Base-by-base conservation (phyloP, 1,140 invertebrate genomes). In the Drosophila mauritiana region DNA sequence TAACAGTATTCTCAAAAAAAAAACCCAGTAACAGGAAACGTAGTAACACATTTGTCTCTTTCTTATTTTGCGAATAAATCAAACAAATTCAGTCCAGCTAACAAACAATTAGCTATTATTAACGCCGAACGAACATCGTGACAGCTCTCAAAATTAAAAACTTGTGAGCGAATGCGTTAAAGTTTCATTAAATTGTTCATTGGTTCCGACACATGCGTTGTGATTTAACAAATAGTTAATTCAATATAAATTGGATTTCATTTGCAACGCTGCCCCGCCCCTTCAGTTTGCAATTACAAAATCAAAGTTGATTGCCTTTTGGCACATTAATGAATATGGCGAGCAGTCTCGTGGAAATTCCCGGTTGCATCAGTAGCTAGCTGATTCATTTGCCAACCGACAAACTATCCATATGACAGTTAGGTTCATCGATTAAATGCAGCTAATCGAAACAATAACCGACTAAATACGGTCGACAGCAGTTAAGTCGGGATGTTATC, bases 301-400 rank as follows among this genome's bases (percentile, higher is more conserved):
- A 39, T 39, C 13, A 39, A 12, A 13, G 11, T 39, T 4, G 3
- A 4, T 13, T 39, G 11, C 42, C 12, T 6, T 27, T n/a, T 27
- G n/a, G 5, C 46, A 27, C 27, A 27, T 10, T 11, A 36, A 36
- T 20, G 10, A 20, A 36, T 20, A 36, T 12, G 4, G 6, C 6
- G 36, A 51, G 8, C 27, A 17, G 8, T 34, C 31, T 17, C 10
- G 7, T 8, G 25, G 22, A 10, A n/a, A 48, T 27, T 10, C 13
- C 46, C 22, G 10, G 12, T 0, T 5, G 15, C 20, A 31, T 57
- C 31, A 31, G 7, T 17, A 15, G 22, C 4, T 27, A 3, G 17
- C 2, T 62, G 59, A 58, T 58, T 62, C 37, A 58, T 62, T 58
- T 42, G 8, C 53, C 7, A 58, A 40, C 40, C 20, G 57, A 39